Percentiles rank a stretch among this genome's conserved stretches.
These are phyloP conservation scores for Synanthedon tipuliformis DNA, from an alignment of 2,888 invertebrate genomes.

Conservation along the genomic window DNA sequence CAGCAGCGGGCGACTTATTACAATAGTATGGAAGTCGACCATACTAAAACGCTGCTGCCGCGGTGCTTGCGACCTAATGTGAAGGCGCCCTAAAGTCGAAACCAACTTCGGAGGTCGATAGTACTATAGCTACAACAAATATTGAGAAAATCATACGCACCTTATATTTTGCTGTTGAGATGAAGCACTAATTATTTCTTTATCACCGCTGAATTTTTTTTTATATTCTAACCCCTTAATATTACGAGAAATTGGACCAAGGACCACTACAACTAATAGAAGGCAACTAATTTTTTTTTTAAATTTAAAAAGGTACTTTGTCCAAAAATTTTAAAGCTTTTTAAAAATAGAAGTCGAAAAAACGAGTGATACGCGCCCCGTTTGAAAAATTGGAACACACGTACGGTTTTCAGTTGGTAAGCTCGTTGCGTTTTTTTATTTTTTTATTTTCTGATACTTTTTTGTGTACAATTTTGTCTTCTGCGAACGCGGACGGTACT, in stretches of 20 bases:
- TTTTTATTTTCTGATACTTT: constrained; percentile 41
- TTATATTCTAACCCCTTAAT: constrained; percentile 5
- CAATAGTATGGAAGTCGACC: too few relatives aligned
- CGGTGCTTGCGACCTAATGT: too few relatives aligned
- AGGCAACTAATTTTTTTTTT: constrained; percentile 46
- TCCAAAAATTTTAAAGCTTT: constrained; percentile 26
- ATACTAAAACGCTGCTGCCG: too few relatives aligned
- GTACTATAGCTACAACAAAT: too few relatives aligned
- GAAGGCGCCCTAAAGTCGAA: too few relatives aligned
- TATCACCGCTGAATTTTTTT: background rate
- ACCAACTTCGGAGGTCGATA: too few relatives aligned
- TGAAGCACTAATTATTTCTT: background rate
- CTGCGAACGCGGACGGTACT: constrained; percentile 36
- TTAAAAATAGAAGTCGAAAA: constrained; percentile 6
- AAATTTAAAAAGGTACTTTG: constrained; percentile 11
- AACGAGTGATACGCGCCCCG: background rate
- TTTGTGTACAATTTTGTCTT: constrained; percentile 23
- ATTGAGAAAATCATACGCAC: background rate
- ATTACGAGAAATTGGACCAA: constrained; percentile 51
- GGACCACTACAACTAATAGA: constrained; percentile 38
- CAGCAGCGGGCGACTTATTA: too few relatives aligned
- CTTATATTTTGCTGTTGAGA: background rate
- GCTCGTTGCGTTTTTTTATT: constrained; percentile 54
- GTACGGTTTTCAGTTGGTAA: constrained; percentile 29
- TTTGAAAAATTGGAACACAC: constrained; percentile 34